Conservation (phyloP, 2,113 vertebrate species). For the Corydoras maculifer region DNA sequence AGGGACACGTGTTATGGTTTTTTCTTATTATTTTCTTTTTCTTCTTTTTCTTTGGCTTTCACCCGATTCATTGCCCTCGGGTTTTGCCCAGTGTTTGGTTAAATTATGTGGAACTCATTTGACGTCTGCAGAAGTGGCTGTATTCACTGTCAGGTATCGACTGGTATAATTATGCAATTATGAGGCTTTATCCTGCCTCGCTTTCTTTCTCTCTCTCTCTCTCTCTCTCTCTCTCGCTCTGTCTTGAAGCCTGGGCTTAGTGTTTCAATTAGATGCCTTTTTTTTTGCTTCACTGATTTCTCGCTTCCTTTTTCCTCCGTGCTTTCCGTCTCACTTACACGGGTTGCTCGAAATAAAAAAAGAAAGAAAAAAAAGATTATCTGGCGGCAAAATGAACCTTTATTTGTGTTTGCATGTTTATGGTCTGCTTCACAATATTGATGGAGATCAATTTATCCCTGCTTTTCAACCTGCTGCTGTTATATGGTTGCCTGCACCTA, state of each 20-base stretch:
- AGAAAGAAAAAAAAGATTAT: too few species aligned
- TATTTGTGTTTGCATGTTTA: slow-evolving; percentile 19
- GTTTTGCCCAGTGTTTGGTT: slow-evolving; percentile 68
- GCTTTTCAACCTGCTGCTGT: background rate
- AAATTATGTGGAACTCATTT: slow-evolving; percentile 73
- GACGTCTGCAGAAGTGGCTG: slow-evolving; percentile 58
- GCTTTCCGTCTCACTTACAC: slow-evolving; percentile 30
- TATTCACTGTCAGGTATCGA: slow-evolving; percentile 69
- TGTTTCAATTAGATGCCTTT: slow-evolving; percentile 45
- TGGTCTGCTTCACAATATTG: slow-evolving; percentile 18
- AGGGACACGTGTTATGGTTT: slow-evolving; percentile 5
- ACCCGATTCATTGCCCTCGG: slow-evolving; percentile 48
- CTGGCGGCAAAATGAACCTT: slow-evolving; percentile 22
- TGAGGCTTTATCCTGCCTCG: slow-evolving; percentile 61
- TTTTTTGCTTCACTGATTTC: slow-evolving; percentile 28
- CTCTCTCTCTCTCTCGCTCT: slow-evolving; percentile 23
- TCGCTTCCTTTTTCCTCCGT: slow-evolving; percentile 25
- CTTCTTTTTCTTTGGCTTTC: slow-evolving; percentile 43
- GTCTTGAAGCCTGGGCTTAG: slow-evolving; percentile 29
- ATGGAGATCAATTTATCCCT: background rate
- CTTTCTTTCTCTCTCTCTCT: slow-evolving; percentile 28
- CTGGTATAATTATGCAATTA: slow-evolving; percentile 74
- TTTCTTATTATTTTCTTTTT: background rate
- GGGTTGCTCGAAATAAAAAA: slow-evolving; percentile 3
- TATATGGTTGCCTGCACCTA: background rate